Percentiles rank a stretch among this genome's conserved stretches.
These are phyloP conservation scores for Gallinago media DNA, from an alignment of 2,113 vertebrate genomes.

Conservation along the genomic window DNA sequence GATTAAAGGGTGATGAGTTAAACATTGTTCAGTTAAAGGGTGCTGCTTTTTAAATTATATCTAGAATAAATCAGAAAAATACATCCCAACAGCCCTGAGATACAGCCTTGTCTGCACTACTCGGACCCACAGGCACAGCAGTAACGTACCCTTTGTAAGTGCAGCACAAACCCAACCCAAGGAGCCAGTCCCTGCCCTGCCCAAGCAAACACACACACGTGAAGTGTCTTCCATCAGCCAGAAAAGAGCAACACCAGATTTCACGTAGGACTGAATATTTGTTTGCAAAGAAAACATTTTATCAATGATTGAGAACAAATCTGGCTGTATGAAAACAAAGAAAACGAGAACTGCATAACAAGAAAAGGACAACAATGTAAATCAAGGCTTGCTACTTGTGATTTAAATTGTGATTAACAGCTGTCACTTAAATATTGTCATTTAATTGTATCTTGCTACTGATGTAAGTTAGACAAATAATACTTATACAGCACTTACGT, in stretches of 20 bases:
- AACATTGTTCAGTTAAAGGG: background rate
- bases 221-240: background rate
- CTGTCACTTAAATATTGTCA: background rate
- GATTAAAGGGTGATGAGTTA: background rate
- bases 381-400: background rate
- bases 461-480: background rate
- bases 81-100: background rate
- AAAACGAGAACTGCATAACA: background rate
- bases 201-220: background rate
- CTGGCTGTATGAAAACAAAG: slow-evolving; percentile 53
- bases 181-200: background rate
- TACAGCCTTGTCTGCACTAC: background rate
- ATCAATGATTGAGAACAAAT: slow-evolving; percentile 36
- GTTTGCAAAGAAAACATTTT: slow-evolving; percentile 28
- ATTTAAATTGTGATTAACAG: background rate
- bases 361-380: background rate
- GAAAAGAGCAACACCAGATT: background rate
- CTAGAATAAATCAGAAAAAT: background rate
- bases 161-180: background rate
- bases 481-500: background rate
- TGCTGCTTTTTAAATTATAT: background rate
- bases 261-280: background rate
- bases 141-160: rapidly evolving
- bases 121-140: background rate
- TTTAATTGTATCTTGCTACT: background rate